Conservation (phyloP, 2,888 invertebrate species). For the Marronus borbonicus region DNA sequence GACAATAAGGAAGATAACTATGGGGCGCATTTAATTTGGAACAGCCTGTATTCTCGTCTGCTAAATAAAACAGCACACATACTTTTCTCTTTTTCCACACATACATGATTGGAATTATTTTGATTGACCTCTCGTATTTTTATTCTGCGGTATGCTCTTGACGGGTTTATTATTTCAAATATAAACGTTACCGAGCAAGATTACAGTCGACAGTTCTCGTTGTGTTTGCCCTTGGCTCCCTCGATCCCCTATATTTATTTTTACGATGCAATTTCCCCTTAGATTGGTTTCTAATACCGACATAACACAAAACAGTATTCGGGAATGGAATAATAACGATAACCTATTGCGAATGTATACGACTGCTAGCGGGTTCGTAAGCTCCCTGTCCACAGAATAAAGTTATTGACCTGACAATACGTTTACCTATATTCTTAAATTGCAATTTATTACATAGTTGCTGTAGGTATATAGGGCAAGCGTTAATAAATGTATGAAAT, state of each 20-base stretch:
- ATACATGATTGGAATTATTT: neutral
- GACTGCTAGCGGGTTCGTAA: conserved; percentile 9
- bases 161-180: conserved; percentile 22
- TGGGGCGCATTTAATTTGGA: no score
- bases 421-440: neutral
- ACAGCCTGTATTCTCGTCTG: no score
- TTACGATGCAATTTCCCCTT: conserved; percentile 32
- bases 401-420: conserved; percentile 10
- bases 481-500: no score
- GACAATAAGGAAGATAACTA: no score
- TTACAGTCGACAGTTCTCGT: neutral
- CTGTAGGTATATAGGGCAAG: no score
- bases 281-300: conserved; percentile 37
- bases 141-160: neutral
- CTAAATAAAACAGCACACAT: neutral
- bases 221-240: conserved; percentile 12
- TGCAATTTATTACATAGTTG: neutral
- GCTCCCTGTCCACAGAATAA: conserved; percentile 13
- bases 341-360: conserved; percentile 22
- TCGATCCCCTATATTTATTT: conserved; percentile 29
- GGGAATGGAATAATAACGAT: conserved; percentile 41
- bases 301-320: conserved; percentile 29
- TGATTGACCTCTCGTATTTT: no score
- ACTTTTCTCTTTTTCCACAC: neutral
- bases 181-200: neutral